Evolutionary conservation across 2,888 invertebrate genomes (phyloP).

Genomic region (Scaptomyza flava): DNA sequence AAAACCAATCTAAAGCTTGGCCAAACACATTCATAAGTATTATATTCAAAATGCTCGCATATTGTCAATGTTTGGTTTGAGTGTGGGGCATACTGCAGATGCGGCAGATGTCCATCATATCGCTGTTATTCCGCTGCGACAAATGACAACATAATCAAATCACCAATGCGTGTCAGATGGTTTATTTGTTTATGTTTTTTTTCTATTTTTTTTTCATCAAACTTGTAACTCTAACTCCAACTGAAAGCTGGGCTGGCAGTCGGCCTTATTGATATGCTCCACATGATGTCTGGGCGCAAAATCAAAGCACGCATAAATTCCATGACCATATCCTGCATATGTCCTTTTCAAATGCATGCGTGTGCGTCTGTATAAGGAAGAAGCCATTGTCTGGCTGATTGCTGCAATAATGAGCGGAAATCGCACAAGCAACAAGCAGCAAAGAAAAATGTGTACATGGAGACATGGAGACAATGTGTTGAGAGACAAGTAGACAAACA

Average conservation of each 20-base stretch:
- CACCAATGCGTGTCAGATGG: conserved; percentile 62
- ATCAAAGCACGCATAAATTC: conserved; percentile 57
- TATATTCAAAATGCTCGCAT: conserved; percentile 1
- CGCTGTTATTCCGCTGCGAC: conserved; percentile 48
- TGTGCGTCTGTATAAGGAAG: neutral
- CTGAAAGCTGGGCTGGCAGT: conserved; percentile 5
- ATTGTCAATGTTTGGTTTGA: neutral
- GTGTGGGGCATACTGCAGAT: conserved; percentile 2
- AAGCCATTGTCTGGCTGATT: conserved; percentile 65
- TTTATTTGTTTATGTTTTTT: conserved; percentile 2
- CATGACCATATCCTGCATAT: conserved; percentile 23
- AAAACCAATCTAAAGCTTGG: neutral
- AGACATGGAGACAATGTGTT: conserved; percentile 5
- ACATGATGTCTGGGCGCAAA: conserved; percentile 57
- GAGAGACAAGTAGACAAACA: conserved; percentile 51
- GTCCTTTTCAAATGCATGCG: neutral
- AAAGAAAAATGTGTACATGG: neutral
- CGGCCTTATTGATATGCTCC: conserved; percentile 60
- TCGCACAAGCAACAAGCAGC: conserved; percentile 54
- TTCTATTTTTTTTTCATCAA: conserved; percentile 44
- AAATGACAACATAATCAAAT: conserved; percentile 77
- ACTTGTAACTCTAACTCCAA: conserved; percentile 34
- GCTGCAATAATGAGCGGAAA: conserved; percentile 76
- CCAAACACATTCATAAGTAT: conserved; percentile 2
- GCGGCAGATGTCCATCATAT: conserved; percentile 56